Percentiles rank a stretch among this genome's conserved stretches.
These are phyloP conservation scores for Craterocephalus amniculus DNA, from an alignment of 2,797 vertebrate species.

Conservation along the genomic window DNA sequence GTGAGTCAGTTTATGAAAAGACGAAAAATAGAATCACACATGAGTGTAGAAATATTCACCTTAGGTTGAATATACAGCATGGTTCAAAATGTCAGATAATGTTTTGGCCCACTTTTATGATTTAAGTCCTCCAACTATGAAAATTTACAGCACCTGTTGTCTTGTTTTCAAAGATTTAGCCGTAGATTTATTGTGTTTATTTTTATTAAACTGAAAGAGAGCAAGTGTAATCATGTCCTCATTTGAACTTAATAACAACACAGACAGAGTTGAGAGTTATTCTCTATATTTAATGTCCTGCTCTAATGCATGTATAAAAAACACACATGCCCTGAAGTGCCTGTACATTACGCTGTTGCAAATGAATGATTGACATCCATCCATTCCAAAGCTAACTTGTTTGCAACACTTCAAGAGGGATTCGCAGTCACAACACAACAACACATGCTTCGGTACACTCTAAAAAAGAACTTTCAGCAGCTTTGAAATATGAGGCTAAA, in stretches of 20 bases:
- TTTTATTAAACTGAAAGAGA: slow-evolving; percentile 14
- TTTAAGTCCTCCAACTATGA: slow-evolving; percentile 5
- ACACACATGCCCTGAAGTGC: slow-evolving; percentile 22
- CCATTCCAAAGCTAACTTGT: slow-evolving; percentile 55
- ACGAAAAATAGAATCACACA: slow-evolving; percentile 6
- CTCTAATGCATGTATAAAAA: slow-evolving; percentile 54
- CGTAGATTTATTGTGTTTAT: slow-evolving; percentile 23
- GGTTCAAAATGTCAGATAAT: neutral
- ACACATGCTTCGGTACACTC: slow-evolving; percentile 59
- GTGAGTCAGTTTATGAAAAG: too few species aligned
- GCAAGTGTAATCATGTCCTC: slow-evolving; percentile 4
- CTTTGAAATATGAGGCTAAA: slow-evolving; percentile 76
- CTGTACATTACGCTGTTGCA: slow-evolving; percentile 27
- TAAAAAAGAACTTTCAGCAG: slow-evolving; percentile 58
- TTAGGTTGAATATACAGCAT: neutral
- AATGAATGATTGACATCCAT: slow-evolving; percentile 69
- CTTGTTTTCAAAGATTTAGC: slow-evolving; percentile 8
- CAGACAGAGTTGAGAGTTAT: slow-evolving; percentile 19
- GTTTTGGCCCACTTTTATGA: slow-evolving; percentile 3
- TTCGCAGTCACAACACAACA: slow-evolving; percentile 59
- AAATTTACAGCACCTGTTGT: slow-evolving; percentile 1
- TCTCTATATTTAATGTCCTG: slow-evolving; percentile 30
- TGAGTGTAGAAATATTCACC: neutral
- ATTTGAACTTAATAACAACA: slow-evolving; percentile 23
- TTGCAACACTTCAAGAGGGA: slow-evolving; percentile 55